Percentiles rank a stretch among this genome's conserved stretches.
phyloP scores from a whole-genome alignment of 2,113 vertebrate species.

The Scatophagus argus region DNA sequence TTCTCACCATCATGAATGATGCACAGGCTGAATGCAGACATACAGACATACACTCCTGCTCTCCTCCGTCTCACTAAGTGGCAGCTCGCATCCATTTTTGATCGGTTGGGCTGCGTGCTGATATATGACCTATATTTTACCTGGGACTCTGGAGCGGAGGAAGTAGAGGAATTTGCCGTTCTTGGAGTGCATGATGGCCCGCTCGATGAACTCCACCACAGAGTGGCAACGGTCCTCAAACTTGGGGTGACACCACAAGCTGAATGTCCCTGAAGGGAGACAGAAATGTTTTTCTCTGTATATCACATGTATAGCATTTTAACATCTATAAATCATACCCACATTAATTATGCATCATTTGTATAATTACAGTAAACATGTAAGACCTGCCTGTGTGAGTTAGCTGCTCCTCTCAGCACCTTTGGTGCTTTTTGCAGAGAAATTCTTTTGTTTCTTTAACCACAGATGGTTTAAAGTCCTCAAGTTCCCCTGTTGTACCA shows the following conservation, averaged over 20 bases:
- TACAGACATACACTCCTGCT: not conserved
- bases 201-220: slow-evolving; percentile 97
- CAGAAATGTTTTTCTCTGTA: not conserved
- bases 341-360: not conserved
- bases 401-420: not conserved
- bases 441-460: not conserved
- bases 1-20: slow-evolving; percentile 46
- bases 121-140: slow-evolving; percentile 77
- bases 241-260: slow-evolving; percentile 98
- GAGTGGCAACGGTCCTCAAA: slow-evolving; percentile 98
- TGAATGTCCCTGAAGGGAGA: slow-evolving; percentile 91
- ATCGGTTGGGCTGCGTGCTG: not conserved
- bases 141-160: slow-evolving; percentile 95
- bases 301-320: not conserved
- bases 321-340: slow-evolving; percentile 2
- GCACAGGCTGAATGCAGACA: slow-evolving; percentile 12
- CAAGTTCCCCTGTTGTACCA: not conserved
- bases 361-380: not conserved
- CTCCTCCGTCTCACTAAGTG: slow-evolving; percentile 14
- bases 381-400: not conserved
- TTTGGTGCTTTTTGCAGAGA: not conserved
- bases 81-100: slow-evolving; percentile 43
- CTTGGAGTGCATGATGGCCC: slow-evolving; percentile 98
- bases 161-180: slow-evolving; percentile 98
- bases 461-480: not conserved